Evolutionary conservation across 2,797 vertebrate species (phyloP), one percentile per base, ranked within the genome.

Genomic region (Tenualosa ilisha): DNA sequence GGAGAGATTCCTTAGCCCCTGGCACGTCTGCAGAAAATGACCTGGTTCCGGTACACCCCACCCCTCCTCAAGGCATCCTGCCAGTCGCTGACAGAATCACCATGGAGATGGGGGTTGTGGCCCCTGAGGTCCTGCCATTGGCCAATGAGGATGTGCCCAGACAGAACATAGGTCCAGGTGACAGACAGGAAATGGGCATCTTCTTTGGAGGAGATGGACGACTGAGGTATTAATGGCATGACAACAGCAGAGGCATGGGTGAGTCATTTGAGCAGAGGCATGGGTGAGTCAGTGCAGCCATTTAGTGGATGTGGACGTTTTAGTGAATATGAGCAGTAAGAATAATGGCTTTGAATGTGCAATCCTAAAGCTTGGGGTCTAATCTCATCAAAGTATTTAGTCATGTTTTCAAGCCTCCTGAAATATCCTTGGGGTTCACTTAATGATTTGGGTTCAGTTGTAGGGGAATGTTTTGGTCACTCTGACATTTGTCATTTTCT

Each of bases 241-340:
- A 22, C 37, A 46, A 79, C 40, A 79, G 72, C 37, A 9, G 72
- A 79, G 72, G 40, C 72, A 79, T 15, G 72, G 40, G 37, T 22
- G 72, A 46, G 72, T 22, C 72, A 79, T 79, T 46, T 79, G 72
- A 79, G 72, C 37, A 9, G 72, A 79, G 72, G 40, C 72, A 79
- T 15, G 72, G 40, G 37, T 22, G 72, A 46, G 72, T 79, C 72
- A 79, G 37, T 13, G 1, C 6, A 17, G 72, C 37, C 72, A 46
- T 79, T 79, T 79, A 79, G 72, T 15, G 31, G 72, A 79, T 6
- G 40, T 46, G 40, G 20, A 46, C 6, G 1, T 15, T 79, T 79
- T 79, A 79, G 72, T 15, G 31, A 40, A 79, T 6, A 17, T 46
- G 40, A 7, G 22, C 6, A 1, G 31, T 40, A 40, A n/a, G 72